A percentile compares a stretch with the other conserved stretches of the same genome.
phyloP scores from a whole-genome alignment of 2,113 vertebrate genomes.

The Spheniscus mendiculus region DNA sequence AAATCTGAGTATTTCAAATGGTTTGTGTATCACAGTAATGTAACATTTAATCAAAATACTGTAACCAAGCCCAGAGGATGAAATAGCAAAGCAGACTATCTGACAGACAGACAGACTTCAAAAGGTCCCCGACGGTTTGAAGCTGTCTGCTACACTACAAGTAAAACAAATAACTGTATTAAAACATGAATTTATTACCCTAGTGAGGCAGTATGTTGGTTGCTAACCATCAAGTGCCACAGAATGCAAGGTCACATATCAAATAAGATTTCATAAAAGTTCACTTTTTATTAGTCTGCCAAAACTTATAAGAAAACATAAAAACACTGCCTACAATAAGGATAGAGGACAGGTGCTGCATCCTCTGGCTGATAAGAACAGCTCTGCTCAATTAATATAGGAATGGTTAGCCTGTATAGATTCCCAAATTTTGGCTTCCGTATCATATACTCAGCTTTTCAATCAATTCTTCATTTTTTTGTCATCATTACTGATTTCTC shows the following conservation, averaged over 20 bases:
- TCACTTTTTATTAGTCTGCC: not conserved
- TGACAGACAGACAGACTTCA: not conserved
- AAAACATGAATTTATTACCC: not conserved
- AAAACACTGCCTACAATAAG: not conserved
- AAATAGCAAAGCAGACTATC: not conserved
- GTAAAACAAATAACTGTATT: slow-evolving; percentile 8
- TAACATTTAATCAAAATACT: slow-evolving; percentile 1
- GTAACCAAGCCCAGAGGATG: not conserved
- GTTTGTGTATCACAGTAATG: not conserved
- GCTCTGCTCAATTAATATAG: not conserved
- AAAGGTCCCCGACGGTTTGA: not conserved
- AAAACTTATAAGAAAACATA: not conserved
- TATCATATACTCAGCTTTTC: not conserved
- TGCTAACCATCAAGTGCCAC: not conserved
- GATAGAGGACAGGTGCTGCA: not conserved
- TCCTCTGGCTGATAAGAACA: not conserved
- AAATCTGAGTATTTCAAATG: not conserved
- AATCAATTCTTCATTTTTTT: not conserved
- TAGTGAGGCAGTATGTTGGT: not conserved
- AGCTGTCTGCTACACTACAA: not conserved
- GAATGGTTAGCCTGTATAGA: not conserved
- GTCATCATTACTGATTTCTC: not conserved
- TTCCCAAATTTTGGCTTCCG: not conserved
- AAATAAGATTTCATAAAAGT: not conserved
- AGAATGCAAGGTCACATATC: not conserved